Percentiles rank a stretch among this genome's conserved stretches.
Conservation (phyloP, 2,113 vertebrate genomes). For the Vulpes ferrilata region DNA sequence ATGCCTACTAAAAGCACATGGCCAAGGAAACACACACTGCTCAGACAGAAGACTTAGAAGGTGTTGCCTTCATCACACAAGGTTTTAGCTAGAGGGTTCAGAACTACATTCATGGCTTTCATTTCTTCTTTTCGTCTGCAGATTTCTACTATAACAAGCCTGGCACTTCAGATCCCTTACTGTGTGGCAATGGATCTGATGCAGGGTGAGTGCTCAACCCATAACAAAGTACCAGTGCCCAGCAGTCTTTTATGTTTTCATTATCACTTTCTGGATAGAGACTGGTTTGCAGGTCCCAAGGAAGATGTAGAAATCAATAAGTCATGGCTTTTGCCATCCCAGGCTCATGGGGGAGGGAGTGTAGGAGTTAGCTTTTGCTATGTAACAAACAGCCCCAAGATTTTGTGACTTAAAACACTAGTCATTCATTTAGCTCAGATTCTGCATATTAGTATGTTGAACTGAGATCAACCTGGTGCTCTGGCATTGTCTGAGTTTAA, state of each 20-base stretch:
- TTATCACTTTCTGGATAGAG: neutral
- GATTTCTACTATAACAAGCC: conserved; percentile 88
- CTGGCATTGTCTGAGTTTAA: neutral
- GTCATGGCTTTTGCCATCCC: neutral
- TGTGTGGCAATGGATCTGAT: conserved; percentile 93
- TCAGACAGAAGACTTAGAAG: neutral
- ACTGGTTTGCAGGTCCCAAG: neutral
- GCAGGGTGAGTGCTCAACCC: conserved; percentile 91
- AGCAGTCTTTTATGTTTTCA: neutral
- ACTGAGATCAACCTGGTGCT: neutral
- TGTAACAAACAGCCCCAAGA: neutral
- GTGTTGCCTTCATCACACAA: neutral
- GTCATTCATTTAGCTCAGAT: neutral
- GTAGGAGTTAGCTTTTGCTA: neutral
- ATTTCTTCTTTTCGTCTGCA: conserved; percentile 72
- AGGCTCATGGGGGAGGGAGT: neutral
- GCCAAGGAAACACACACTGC: neutral
- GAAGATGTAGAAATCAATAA: neutral
- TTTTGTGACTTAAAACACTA: neutral
- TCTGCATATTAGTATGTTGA: neutral
- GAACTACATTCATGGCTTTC: fast-evolving
- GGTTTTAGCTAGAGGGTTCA: neutral
- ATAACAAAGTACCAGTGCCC: neutral
- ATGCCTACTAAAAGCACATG: fast-evolving
- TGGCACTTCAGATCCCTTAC: conserved; percentile 92